A percentile compares a stretch with the other conserved stretches of the same genome.
These are phyloP conservation scores for Camponotus vicinus DNA, from an alignment of 1,140 invertebrate genomes.

Conservation along the genomic window DNA sequence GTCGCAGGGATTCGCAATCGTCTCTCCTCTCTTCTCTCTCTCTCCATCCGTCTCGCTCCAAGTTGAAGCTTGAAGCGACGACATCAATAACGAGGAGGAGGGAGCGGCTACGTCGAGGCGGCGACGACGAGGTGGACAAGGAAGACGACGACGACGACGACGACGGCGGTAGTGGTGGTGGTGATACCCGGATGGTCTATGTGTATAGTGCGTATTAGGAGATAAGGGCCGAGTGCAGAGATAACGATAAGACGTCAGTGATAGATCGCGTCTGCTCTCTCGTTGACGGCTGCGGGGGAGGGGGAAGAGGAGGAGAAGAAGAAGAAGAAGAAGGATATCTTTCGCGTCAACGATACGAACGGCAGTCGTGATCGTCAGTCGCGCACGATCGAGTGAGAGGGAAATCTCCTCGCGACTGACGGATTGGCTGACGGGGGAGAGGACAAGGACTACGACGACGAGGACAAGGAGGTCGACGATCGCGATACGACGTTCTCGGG, in stretches of 20 bases:
- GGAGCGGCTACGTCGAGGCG: not conserved
- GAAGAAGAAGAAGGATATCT: too few relatives aligned
- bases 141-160: constrained; percentile 9
- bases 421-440: not conserved
- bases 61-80: not conserved
- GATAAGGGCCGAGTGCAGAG: constrained; percentile 53
- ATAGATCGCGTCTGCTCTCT: constrained; percentile 54
- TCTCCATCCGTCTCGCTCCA: not conserved
- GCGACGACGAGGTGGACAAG: not conserved
- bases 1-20: not conserved
- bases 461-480: not conserved
- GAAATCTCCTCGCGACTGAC: not conserved
- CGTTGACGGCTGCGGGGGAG: constrained; percentile 28
- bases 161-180: not conserved
- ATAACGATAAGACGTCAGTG: constrained; percentile 76
- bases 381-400: constrained; percentile 13
- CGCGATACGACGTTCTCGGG: not conserved
- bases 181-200: not conserved
- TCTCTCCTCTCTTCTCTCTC: not conserved
- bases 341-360: constrained; percentile 30
- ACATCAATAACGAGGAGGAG: constrained; percentile 3
- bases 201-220: constrained; percentile 46
- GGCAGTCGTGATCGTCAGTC: constrained; percentile 22
- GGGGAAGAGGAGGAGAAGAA: constrained; percentile 48
- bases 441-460: not conserved